Evolutionary conservation across 2,888 invertebrate genomes (phyloP).

Genomic region (Heteromurus nitidus): DNA sequence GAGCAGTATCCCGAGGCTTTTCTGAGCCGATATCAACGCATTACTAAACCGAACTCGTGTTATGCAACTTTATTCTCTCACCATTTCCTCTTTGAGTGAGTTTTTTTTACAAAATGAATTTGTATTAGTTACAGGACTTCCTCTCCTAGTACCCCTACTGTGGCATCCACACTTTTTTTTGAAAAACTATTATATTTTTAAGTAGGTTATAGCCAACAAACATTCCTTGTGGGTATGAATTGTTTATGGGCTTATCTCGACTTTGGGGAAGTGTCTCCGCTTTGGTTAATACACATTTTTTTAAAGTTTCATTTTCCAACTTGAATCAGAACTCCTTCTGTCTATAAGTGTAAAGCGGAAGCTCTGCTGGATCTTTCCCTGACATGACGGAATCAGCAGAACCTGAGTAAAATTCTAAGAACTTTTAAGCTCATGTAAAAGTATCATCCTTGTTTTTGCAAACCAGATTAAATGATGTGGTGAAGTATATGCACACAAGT

Average conservation of each 20-base stretch:
- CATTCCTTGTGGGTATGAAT: constrained; percentile 23
- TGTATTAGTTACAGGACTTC: constrained; percentile 56
- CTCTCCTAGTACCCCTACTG: constrained; percentile 46
- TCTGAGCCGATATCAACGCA: constrained; percentile 17
- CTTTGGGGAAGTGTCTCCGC: no score
- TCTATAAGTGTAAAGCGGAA: constrained; percentile 41
- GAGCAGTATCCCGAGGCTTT: neutral
- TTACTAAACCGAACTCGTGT: neutral
- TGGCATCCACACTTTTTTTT: constrained; percentile 28
- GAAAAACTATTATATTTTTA: constrained; percentile 16
- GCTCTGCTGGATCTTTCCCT: constrained; percentile 36
- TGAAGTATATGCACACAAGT: neutral
- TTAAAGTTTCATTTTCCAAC: no score
- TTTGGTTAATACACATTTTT: no score
- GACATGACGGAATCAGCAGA: constrained; percentile 25
- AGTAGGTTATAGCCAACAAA: constrained; percentile 44
- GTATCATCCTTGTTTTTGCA: constrained; percentile 4
- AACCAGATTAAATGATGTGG: neutral
- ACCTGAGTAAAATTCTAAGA: no score
- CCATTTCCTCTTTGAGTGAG: constrained; percentile 43
- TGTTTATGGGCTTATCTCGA: neutral
- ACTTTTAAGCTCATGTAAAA: no score
- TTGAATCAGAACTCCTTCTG: no score
- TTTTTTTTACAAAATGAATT: constrained; percentile 35
- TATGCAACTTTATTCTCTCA: constrained; percentile 43